Conservation (phyloP, 2,888 invertebrate genomes). For the Ectropis crepuscularia region DNA sequence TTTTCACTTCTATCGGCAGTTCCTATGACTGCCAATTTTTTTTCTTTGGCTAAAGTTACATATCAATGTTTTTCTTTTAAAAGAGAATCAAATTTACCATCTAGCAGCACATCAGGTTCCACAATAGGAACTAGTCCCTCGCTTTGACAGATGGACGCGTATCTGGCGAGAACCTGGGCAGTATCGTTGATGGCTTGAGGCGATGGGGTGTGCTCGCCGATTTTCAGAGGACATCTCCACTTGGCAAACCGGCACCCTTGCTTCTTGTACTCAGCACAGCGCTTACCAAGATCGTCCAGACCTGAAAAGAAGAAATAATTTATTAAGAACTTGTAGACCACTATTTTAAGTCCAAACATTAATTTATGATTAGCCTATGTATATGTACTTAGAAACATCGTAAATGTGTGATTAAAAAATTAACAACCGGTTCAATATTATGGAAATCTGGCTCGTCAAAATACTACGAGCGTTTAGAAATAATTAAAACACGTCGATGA, state of each 20-base stretch:
- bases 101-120: slow-evolving; percentile 98
- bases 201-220: slow-evolving; percentile 93
- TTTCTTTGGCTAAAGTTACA: too few relatives aligned
- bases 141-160: slow-evolving; percentile 96
- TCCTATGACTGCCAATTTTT: too few relatives aligned
- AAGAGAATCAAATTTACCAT: slow-evolving; percentile 84
- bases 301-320: slow-evolving; percentile 73
- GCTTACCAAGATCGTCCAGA: slow-evolving; percentile 93
- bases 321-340: not conserved
- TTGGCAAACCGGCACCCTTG: slow-evolving; percentile 98
- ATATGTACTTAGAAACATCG: too few relatives aligned
- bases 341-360: too few relatives aligned
- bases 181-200: slow-evolving; percentile 94
- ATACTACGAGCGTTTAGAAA: too few relatives aligned
- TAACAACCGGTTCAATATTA: too few relatives aligned
- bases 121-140: slow-evolving; percentile 99
- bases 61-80: too few relatives aligned
- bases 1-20: too few relatives aligned
- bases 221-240: slow-evolving; percentile 97
- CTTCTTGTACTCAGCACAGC: slow-evolving; percentile 97
- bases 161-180: slow-evolving; percentile 96
- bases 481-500: too few relatives aligned
- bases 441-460: too few relatives aligned
- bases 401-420: too few relatives aligned
- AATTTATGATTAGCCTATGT: too few relatives aligned